Evolutionary conservation across 2,113 vertebrate genomes (phyloP), one percentile per base, ranked within the genome.

Genomic region (Nansenia antarctica): DNA sequence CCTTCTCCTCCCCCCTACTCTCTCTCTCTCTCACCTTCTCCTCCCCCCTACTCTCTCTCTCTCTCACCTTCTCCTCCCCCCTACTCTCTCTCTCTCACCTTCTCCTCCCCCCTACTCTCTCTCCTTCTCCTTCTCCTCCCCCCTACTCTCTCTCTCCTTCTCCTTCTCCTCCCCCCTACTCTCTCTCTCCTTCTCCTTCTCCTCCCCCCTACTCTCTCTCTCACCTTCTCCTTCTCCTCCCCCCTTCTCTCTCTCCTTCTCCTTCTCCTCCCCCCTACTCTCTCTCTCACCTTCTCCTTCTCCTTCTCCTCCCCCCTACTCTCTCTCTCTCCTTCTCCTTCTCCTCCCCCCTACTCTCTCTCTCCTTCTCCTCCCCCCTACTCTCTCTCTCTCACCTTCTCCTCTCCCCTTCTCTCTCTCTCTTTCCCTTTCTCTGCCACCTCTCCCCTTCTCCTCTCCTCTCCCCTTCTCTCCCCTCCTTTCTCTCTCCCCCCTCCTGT

Each of bases 351-450:
- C n/a, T n/a, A n/a, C 37, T 1, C 37, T 14, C 37, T 1, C 37
- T 39, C 35, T 12, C 0, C 2, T 1, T 14, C 11, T 37, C 35
- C 12, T 12, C 12, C 2, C 3, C 35, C 3, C 35, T 39, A n/a
- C 35, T 12, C 35, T 9, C 35, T 12, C 35, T 9, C 35, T 37
- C 2, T 37, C 35, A 9, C 35, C 2, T 1, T 14, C 11, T 37
- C 35, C 12, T 12, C 12, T 1, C 3, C 35, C 3, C 35, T 39
- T 3, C 1, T 14, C 4, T 3, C 0, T 0, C 3, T 14, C 15
- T 3, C 4, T 1, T 2, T 14, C 0, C 1, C 0, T 14, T 1
- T 14, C 4, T 14, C 5, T 53, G 7, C 15, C 11, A n/a, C 8
- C 5, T 20, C 3, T 18, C 5, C 18, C 22, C 2, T 1, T 37